These are phyloP conservation scores for Eremophila alpestris DNA, from an alignment of 2,797 vertebrate genomes.

Conservation along the genomic window DNA sequence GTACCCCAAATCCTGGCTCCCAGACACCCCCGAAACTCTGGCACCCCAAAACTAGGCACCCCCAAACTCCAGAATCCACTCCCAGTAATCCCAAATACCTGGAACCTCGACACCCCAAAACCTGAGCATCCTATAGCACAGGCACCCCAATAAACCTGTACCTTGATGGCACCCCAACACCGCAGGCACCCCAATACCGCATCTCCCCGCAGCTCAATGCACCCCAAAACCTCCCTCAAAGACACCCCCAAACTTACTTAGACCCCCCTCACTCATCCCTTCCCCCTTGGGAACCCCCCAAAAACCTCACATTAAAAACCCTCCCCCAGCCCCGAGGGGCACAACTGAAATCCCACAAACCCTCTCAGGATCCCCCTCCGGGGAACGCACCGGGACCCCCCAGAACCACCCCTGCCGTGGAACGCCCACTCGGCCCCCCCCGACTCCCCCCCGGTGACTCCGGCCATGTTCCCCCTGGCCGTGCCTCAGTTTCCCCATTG, in stretches of 20 bases:
- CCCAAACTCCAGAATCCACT: background rate
- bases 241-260: rapidly evolving
- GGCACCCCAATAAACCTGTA: background rate
- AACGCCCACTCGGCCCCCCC: background rate
- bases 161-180: background rate
- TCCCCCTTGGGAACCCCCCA: background rate
- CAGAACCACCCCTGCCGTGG: rapidly evolving
- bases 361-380: background rate
- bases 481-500: background rate
- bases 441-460: background rate
- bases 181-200: background rate
- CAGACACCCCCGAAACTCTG: background rate
- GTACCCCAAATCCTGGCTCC: background rate
- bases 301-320: background rate
- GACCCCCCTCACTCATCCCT: background rate
- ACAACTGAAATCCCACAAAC: background rate
- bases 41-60: background rate
- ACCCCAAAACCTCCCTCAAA: background rate
- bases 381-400: too few relatives aligned
- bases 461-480: background rate
- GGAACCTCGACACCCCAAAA: background rate
- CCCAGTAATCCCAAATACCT: background rate
- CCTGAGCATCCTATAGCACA: background rate
- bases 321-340: background rate
- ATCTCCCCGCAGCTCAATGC: rapidly evolving